Percentiles rank a stretch among this genome's conserved stretches.
phyloP scores from a whole-genome alignment of 2,888 invertebrate species.

The Melieria crassipennis region DNA sequence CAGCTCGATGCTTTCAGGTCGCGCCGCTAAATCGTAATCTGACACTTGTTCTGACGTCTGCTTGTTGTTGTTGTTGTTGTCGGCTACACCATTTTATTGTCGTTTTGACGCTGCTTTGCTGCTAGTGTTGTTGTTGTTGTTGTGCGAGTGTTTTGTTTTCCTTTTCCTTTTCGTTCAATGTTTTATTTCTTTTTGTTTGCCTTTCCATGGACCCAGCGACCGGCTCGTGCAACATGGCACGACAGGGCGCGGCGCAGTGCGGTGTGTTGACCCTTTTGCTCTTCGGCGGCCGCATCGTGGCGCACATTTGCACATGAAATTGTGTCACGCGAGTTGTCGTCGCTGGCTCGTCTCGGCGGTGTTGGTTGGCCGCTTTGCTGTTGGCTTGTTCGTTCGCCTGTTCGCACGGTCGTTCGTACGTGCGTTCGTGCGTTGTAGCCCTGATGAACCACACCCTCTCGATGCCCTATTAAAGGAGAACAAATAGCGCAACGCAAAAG shows the following conservation, averaged over 20 bases:
- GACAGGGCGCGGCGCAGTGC: too few species aligned
- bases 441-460: constrained; percentile 60
- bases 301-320: constrained; percentile 14
- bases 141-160: neutral
- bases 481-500: constrained; percentile 2
- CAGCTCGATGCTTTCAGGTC: too few species aligned
- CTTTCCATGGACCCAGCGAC: too few species aligned
- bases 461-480: constrained; percentile 56
- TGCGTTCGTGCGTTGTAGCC: constrained; percentile 34
- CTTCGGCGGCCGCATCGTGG: too few species aligned
- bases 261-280: too few species aligned
- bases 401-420: constrained; percentile 8
- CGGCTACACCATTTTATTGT: neutral
- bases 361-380: neutral
- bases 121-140: too few species aligned
- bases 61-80: too few species aligned
- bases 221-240: too few species aligned
- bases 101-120: too few species aligned
- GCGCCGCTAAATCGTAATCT: neutral
- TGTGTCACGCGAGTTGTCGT: constrained; percentile 27
- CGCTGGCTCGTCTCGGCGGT: neutral
- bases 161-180: too few species aligned
- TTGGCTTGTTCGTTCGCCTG: constrained; percentile 2
- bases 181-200: too few species aligned
- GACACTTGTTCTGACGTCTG: constrained; percentile 12